Evolutionary conservation across 30 jellyfish, hydroid and myxozoan genomes (phyloP).

Genomic region (Hydractinia echinata): DNA sequence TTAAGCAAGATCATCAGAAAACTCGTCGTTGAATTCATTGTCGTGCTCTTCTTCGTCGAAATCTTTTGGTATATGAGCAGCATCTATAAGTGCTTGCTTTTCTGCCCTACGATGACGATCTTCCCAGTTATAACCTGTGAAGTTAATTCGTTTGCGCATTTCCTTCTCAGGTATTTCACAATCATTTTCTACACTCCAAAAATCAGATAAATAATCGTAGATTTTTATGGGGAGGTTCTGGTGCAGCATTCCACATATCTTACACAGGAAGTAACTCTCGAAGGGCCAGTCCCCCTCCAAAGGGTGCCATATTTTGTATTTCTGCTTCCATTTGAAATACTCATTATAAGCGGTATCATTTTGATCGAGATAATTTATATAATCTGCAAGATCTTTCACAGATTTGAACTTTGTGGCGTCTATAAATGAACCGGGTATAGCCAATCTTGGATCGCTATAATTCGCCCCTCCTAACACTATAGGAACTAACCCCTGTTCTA

Average conservation of each 20-base stretch:
- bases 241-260: constrained; percentile 58
- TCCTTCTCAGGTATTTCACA: constrained; percentile 41
- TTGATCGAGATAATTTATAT: constrained; percentile 65
- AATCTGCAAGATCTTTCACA: constrained; percentile 60
- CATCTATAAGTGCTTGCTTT: background rate
- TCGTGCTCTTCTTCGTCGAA: constrained; percentile 33
- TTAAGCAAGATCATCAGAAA: no score
- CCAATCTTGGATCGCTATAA: constrained; percentile 60
- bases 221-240: constrained; percentile 29
- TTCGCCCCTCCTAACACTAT: constrained; percentile 85
- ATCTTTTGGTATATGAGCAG: constrained; percentile 26
- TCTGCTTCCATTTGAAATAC: constrained; percentile 76
- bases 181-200: constrained; percentile 50
- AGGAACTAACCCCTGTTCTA: constrained; percentile 70
- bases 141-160: constrained; percentile 17
- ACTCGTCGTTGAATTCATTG: no score
- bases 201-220: constrained; percentile 44
- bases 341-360: constrained; percentile 92
- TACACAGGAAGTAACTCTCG: constrained; percentile 83
- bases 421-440: constrained; percentile 87
- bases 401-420: constrained; percentile 64
- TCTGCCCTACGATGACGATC: constrained; percentile 20
- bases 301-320: constrained; percentile 57
- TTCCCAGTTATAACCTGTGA: constrained; percentile 52
- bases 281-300: constrained; percentile 91